Base-by-base conservation (phyloP, 2,797 vertebrate species). In the Gymnoscopelus braueri region DNA sequence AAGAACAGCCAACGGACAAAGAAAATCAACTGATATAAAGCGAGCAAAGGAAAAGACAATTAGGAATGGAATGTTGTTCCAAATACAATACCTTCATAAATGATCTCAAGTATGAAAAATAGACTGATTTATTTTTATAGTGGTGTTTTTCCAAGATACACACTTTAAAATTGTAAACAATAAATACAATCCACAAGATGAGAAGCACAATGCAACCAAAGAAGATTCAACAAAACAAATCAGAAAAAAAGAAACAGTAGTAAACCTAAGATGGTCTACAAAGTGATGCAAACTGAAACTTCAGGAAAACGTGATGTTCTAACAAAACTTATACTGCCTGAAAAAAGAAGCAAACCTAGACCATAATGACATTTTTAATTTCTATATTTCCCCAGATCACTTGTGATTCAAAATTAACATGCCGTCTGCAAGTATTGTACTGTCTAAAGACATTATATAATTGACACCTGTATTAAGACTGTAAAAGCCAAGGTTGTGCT, bases 131-230 rank as follows among this genome's bases (percentile, higher is more conserved):
- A 23, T 60, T 57, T 52, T 59, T 51, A 70, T 53, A 75, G 68
- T 68, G 69, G 65, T 76, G 74, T 61, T 82, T 59, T 44, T 64
- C 51, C 44, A 50, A 71, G 35, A 66, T 58, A 74, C 47, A 68
- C 58, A 73, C 52, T 52, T 56, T 52, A 35, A 65, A 24, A 75
- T 4, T 58, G 77, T n/a, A 67, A 82, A 83, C 60, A 78, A 85
- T 76, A 79, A 82, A 85, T 77, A 85, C 49, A 47, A 14, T 77
- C 29, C 55, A 60, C 50, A 74, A 71, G 56, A 58, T 60, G 14
- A 53, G 58, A 55, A 67, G 49, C 63, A 56, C 26, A 60, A 69
- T 68, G 65, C 58, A 69, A 62, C 67, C 57, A 24, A 51, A 69
- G 13, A 67, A 24, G 53, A 39, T 63, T 63, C 32, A 61, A 44